phyloP scores from a whole-genome alignment of 2,113 vertebrate species.

The Leucosticte australis region DNA sequence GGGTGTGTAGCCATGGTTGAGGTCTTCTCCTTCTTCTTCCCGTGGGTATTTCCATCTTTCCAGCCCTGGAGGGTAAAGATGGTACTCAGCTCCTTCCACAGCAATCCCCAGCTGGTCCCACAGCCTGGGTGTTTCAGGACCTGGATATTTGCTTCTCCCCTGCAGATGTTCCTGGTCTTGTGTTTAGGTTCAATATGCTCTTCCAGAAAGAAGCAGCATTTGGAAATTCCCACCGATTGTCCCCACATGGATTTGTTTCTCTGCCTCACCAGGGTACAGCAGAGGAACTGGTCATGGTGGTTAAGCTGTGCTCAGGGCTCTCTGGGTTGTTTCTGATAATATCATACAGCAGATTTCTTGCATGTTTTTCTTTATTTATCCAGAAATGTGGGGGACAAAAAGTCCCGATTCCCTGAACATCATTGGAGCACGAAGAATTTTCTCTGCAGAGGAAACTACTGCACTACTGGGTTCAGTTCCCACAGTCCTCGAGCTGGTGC shows the following conservation, averaged over 20 bases:
- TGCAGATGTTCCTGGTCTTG: background rate
- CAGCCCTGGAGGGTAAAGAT: background rate
- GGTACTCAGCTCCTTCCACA: background rate
- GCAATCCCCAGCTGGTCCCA: accelerated
- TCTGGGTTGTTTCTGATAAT: background rate
- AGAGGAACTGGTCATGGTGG: background rate
- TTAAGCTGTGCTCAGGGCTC: background rate
- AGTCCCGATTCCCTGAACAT: background rate
- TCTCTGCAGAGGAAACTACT: accelerated
- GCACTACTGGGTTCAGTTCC: background rate
- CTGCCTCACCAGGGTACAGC: background rate
- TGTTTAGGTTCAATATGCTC: background rate
- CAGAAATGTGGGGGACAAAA: background rate
- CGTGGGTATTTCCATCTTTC: background rate
- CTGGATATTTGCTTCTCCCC: background rate
- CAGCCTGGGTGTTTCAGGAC: background rate
- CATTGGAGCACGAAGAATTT: accelerated
- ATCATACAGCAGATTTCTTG: background rate
- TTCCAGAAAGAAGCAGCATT: background rate
- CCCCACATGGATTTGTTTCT: background rate
- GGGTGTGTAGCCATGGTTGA: background rate
- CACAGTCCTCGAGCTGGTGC: accelerated
- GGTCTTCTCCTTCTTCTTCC: background rate
- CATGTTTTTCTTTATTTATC: background rate
- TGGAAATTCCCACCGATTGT: background rate